These are phyloP conservation scores for Cirrhinus molitorella DNA, from an alignment of 2,797 vertebrate genomes.

Conservation along the genomic window DNA sequence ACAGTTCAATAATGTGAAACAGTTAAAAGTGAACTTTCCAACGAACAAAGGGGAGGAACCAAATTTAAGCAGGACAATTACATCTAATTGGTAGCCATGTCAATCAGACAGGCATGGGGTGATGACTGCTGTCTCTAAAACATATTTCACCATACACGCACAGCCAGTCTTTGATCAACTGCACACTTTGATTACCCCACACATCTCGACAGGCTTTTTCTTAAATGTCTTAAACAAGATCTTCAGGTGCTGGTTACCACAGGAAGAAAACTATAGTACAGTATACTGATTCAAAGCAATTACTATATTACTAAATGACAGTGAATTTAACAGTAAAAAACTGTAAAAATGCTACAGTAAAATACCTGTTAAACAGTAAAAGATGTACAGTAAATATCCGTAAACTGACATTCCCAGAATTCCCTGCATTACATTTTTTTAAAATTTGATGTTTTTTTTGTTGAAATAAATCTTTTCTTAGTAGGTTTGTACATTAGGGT, in stretches of 20 bases:
- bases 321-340: too few relatives aligned
- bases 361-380: too few relatives aligned
- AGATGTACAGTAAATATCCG: too few relatives aligned
- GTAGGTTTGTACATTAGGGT: too few relatives aligned
- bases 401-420: too few relatives aligned
- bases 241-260: not conserved
- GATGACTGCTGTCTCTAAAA: constrained; percentile 44
- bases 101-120: constrained; percentile 51
- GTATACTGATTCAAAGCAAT: too few relatives aligned
- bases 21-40: not conserved
- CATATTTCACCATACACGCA: constrained; percentile 37
- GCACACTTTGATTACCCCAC: constrained; percentile 10
- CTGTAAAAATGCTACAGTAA: too few relatives aligned
- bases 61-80: constrained; percentile 47
- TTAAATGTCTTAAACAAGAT: not conserved
- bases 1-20: not conserved
- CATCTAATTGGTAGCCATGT: constrained; percentile 51
- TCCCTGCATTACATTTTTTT: too few relatives aligned
- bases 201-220: not conserved
- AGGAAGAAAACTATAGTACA: not conserved
- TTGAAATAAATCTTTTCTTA: too few relatives aligned
- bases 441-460: too few relatives aligned
- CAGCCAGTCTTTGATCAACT: not conserved
- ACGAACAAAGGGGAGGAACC: constrained; percentile 22
- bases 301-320: too few relatives aligned